A percentile compares a stretch with the other conserved stretches of the same genome.
phyloP scores from a whole-genome alignment of 2,888 invertebrate species.

The Clostera curtula region DNA sequence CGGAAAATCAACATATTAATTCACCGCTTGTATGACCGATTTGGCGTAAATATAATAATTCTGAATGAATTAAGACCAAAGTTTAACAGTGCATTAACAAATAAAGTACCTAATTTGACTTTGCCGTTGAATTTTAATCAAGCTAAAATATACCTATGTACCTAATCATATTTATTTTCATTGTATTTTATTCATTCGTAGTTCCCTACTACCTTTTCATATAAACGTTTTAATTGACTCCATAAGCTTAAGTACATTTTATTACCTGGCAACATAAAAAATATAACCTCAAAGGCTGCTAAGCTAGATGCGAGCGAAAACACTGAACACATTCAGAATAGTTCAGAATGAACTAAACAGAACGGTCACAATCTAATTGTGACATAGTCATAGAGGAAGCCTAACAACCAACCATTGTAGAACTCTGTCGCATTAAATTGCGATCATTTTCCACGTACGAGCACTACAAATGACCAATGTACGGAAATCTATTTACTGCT shows the following conservation, averaged over 20 bases:
- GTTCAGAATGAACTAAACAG: slow-evolving; percentile 37
- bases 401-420: slow-evolving; percentile 25
- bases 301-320: slow-evolving; percentile 53
- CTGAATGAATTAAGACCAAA: too few relatives aligned
- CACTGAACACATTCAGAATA: slow-evolving; percentile 45
- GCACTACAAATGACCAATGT: slow-evolving; percentile 19
- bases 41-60: too few relatives aligned
- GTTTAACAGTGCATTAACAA: too few relatives aligned
- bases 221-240: too few relatives aligned
- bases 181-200: too few relatives aligned
- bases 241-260: slow-evolving; percentile 17
- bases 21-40: too few relatives aligned
- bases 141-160: too few relatives aligned
- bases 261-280: slow-evolving; percentile 46
- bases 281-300: slow-evolving; percentile 64
- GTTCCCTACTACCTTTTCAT: too few relatives aligned
- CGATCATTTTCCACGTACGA: slow-evolving; percentile 33
- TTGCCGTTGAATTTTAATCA: too few relatives aligned
- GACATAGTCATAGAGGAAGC: slow-evolving; percentile 36
- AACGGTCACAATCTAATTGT: slow-evolving; percentile 23
- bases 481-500: slow-evolving; percentile 27
- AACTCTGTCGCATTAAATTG: slow-evolving; percentile 36
- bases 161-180: too few relatives aligned
- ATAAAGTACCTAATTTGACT: too few relatives aligned
- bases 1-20: too few relatives aligned